Base-by-base conservation (phyloP, 92 coral and sea anemone species). In the Porites divaricata region DNA sequence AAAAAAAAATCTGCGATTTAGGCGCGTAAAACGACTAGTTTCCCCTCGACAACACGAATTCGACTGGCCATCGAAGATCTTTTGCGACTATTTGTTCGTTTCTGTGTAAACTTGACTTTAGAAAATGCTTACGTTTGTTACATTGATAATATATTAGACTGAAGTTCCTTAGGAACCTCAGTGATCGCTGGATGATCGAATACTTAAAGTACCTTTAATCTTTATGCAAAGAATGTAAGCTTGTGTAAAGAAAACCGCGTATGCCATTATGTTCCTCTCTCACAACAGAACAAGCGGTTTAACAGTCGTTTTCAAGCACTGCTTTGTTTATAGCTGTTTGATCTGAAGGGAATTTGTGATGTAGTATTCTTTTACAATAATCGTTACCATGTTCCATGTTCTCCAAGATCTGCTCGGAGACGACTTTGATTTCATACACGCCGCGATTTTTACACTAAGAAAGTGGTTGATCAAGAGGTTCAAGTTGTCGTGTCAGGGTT, bases 1-100 rank as follows among this genome's bases (percentile, higher is more conserved):
- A 1, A 20, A 20, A 77, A 77, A 24, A 52, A 17, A 23, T 72
- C 49, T 8, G 69, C 8, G 15, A 49, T 64, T 19, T 21, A n/a
- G 71, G 24, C 62, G 81, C 79, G 79, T 59, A 20, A 59, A 76
- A 20, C n/a, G 49, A 11, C 45, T 45, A n/a, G 70, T 77, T 28
- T 63, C 56, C 70, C 66, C 52, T n/a, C 67, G 79, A 57, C 12
- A 66, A 22, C 13, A 11, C 15, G 10, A 1, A 24, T 12, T 66
- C 70, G 62, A 57, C 45, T 35, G 13, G 14, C 62, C 15, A 57
- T 57, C 62, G 62, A 9, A 57, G 14, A 57, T 57, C 62, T 57
- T 5, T 64, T 19, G 20, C 23, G 6, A n/a, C 20, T 64, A 53
- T 53, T 9, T 53, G 15, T 9, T 14, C 15, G 58, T 53, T 53